Percentiles rank a stretch among this genome's conserved stretches.
phyloP scores from a whole-genome alignment of 1,140 invertebrate genomes.

The Popillia japonica region DNA sequence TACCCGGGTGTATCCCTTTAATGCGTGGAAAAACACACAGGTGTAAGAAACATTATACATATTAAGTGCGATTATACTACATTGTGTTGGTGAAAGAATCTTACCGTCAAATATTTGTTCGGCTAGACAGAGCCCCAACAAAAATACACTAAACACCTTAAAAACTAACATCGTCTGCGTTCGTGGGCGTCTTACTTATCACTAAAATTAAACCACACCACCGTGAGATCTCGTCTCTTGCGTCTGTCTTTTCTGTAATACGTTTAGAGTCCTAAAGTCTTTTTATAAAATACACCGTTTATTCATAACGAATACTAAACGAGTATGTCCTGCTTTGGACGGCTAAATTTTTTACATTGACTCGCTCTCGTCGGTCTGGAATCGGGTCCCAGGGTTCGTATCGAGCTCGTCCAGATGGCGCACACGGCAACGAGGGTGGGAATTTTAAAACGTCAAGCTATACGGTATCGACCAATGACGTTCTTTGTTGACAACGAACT shows the following conservation, averaged over 20 bases:
- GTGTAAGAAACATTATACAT: neutral
- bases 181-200: constrained; percentile 25
- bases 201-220: constrained; percentile 22
- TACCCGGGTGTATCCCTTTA: neutral
- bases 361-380: constrained; percentile 8
- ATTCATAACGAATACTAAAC: constrained; percentile 26
- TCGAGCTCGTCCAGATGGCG: neutral
- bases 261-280: neutral
- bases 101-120: constrained; percentile 25
- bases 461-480: constrained; percentile 3
- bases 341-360: constrained; percentile 31
- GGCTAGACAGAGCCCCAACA: constrained; percentile 23
- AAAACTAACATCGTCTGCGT: constrained; percentile 22
- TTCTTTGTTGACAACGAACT: neutral
- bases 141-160: constrained; percentile 29
- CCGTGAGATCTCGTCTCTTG: constrained; percentile 21
- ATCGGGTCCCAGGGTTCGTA: neutral
- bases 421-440: neutral
- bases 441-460: neutral
- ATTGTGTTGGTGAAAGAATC: neutral
- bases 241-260: neutral
- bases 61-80: neutral
- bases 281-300: constrained; percentile 15
- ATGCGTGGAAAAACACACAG: neutral
- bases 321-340: constrained; percentile 30